phyloP scores from a whole-genome alignment of 2,797 vertebrate species.

The Geotrypetes seraphini region DNA sequence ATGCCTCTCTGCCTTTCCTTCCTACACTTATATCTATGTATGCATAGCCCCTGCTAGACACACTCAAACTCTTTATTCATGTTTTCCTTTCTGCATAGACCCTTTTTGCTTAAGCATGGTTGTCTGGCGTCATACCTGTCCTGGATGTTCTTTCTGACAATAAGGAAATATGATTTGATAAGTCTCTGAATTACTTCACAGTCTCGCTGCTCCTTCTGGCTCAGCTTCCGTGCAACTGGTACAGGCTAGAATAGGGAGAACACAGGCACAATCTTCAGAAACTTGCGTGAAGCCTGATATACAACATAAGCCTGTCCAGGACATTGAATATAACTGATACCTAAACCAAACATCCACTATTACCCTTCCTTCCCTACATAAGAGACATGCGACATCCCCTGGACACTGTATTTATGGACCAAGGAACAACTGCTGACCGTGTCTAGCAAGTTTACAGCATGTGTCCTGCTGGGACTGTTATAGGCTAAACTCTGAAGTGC shows the following conservation, averaged over 20 bases:
- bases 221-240: slow-evolving; percentile 56
- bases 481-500: slow-evolving; percentile 19
- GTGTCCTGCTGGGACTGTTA: slow-evolving; percentile 54
- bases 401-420: too few relatives aligned
- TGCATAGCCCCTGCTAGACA: too few relatives aligned
- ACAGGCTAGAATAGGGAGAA: slow-evolving; percentile 45
- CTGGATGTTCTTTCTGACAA: slow-evolving; percentile 75
- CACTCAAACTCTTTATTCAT: too few relatives aligned
- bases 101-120: too few relatives aligned
- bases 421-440: slow-evolving; percentile 46
- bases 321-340: too few relatives aligned
- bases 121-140: slow-evolving; percentile 70
- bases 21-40: too few relatives aligned
- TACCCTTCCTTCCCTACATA: too few relatives aligned
- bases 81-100: background rate
- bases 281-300: too few relatives aligned
- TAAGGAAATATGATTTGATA: slow-evolving; percentile 74
- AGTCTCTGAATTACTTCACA: slow-evolving; percentile 73
- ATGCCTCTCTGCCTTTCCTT: background rate
- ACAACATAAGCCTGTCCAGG: too few relatives aligned
- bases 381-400: too few relatives aligned
- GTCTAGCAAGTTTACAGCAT: slow-evolving; percentile 66
- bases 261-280: too few relatives aligned
- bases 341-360: too few relatives aligned
- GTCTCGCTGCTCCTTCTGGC: slow-evolving; percentile 60